A percentile compares a stretch with the other conserved stretches of the same genome.
Evolutionary conservation across 2,113 vertebrate genomes (phyloP).

Genomic region (Mesoclemmys tuberculata): DNA sequence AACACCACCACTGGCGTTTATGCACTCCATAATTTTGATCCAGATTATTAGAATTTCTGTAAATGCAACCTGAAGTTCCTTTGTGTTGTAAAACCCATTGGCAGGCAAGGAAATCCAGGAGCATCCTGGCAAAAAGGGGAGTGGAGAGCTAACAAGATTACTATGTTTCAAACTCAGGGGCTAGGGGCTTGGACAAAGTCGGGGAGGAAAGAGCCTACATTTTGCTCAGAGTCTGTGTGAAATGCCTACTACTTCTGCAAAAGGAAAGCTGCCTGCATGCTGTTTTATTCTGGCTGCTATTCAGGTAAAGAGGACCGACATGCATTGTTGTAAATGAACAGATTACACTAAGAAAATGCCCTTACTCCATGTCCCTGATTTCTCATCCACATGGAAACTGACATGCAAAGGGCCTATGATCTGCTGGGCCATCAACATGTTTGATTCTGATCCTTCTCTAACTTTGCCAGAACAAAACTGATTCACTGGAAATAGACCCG

Average conservation of each 20-base stretch:
- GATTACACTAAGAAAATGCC: neutral
- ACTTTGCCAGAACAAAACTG: neutral
- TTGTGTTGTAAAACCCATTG: neutral
- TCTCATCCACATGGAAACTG: neutral
- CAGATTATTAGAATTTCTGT: neutral
- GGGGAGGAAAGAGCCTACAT: neutral
- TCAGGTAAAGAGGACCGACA: neutral
- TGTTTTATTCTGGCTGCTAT: neutral
- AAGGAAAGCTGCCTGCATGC: neutral
- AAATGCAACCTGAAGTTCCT: neutral
- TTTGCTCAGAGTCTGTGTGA: neutral
- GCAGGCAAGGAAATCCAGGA: neutral
- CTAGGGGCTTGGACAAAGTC: accelerated
- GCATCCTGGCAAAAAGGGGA: neutral
- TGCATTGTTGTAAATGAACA: neutral
- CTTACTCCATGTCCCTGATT: neutral
- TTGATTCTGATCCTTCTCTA: neutral
- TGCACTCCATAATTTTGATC: neutral
- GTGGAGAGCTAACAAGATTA: neutral
- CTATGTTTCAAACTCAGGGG: neutral
- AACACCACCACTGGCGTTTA: neutral
- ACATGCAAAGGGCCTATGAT: neutral
- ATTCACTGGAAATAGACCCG: neutral
- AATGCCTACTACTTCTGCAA: neutral
- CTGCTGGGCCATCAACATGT: neutral